These are phyloP conservation scores for Macrotus californicus DNA, from an alignment of 2,113 vertebrate genomes.

Conservation along the genomic window DNA sequence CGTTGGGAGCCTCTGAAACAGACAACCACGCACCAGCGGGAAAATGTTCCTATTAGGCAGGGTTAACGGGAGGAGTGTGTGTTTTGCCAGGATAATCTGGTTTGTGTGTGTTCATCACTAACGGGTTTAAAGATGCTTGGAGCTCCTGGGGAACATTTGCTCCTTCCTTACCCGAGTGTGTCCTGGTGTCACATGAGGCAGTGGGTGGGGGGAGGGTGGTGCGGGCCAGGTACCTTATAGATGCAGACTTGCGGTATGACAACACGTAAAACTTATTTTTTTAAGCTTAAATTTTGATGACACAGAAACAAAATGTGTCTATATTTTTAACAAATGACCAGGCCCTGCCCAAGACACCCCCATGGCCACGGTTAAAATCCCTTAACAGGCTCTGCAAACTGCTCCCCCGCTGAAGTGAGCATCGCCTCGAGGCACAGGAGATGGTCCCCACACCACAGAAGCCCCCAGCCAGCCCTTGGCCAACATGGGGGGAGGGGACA, in stretches of 20 bases:
- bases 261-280: not conserved
- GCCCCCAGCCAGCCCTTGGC: too few species aligned
- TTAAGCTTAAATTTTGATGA: not conserved
- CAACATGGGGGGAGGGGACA: too few species aligned
- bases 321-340: not conserved
- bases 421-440: not conserved
- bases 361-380: accelerated
- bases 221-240: accelerated
- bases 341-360: too few species aligned
- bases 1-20: accelerated
- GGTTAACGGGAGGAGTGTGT: not conserved
- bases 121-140: not conserved
- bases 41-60: not conserved
- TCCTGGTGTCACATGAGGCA: accelerated
- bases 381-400: accelerated
- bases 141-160: not conserved
- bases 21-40: not conserved
- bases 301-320: not conserved
- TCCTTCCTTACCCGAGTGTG: accelerated
- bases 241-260: accelerated
- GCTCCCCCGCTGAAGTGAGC: too few species aligned
- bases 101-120: accelerated
- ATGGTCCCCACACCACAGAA: accelerated
- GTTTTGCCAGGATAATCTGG: not conserved
- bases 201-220: not conserved